These are phyloP conservation scores for Stenoptilia bipunctidactyla DNA, from an alignment of 2,888 invertebrate species.

Conservation along the genomic window DNA sequence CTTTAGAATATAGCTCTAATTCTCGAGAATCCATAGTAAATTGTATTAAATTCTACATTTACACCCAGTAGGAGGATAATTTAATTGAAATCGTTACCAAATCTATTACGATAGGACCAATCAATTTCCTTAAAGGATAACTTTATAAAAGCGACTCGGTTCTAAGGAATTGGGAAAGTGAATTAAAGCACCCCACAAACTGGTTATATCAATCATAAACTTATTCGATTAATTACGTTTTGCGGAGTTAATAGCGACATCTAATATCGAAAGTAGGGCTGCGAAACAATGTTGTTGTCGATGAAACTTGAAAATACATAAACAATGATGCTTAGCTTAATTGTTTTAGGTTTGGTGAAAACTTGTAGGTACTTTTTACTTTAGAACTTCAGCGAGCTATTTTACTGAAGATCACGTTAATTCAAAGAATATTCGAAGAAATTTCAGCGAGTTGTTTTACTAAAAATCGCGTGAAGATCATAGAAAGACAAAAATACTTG, in stretches of 20 bases:
- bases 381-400: too few relatives aligned
- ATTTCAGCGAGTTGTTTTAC: too few relatives aligned
- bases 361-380: too few relatives aligned
- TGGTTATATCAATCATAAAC: constrained; percentile 73
- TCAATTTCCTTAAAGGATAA: constrained; percentile 64
- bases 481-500: too few relatives aligned
- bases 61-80: constrained; percentile 23
- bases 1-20: too few relatives aligned
- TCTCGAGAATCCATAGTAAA: too few relatives aligned
- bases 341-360: too few relatives aligned
- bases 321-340: too few relatives aligned
- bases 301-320: not conserved
- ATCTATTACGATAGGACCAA: constrained; percentile 52
- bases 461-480: too few relatives aligned
- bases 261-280: constrained; percentile 56
- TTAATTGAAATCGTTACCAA: constrained; percentile 45
- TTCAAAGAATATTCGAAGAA: too few relatives aligned
- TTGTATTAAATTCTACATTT: too few relatives aligned
- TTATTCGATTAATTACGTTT: constrained; percentile 72
- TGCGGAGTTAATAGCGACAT: constrained; percentile 72
- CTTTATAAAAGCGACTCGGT: constrained; percentile 60
- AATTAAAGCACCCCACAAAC: constrained; percentile 67
- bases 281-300: constrained; percentile 14
- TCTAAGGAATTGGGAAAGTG: constrained; percentile 64
- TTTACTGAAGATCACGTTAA: too few relatives aligned